phyloP scores from a whole-genome alignment of 2,888 invertebrate genomes.

The Rhopalosiphum nymphaeae region DNA sequence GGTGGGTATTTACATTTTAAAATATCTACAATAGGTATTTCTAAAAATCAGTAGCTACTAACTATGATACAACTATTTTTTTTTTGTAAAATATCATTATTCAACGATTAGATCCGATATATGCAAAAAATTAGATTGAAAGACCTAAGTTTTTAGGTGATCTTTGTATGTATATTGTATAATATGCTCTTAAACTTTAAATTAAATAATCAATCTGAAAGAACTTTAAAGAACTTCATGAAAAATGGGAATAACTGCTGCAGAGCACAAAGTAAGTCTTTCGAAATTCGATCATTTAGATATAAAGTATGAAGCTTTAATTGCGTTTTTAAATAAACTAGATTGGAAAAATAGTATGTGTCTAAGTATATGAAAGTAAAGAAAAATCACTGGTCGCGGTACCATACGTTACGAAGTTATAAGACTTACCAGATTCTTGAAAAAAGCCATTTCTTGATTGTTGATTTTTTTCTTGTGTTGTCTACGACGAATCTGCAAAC shows the following conservation, averaged over 20 bases:
- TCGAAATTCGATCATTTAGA: neutral
- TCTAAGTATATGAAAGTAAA: neutral
- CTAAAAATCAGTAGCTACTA: neutral
- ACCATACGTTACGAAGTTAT: neutral
- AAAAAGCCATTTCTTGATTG: constrained; percentile 33
- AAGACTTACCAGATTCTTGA: constrained; percentile 40
- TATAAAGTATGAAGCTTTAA: neutral
- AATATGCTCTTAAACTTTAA: too few relatives aligned
- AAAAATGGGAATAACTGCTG: too few relatives aligned
- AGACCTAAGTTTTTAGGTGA: too few relatives aligned
- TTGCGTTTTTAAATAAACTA: neutral
- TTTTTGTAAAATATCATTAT: neutral
- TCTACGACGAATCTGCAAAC: constrained; percentile 34
- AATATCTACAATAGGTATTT: neutral
- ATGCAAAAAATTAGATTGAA: too few relatives aligned
- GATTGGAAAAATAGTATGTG: neutral
- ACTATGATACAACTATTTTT: neutral
- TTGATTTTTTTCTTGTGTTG: constrained; percentile 10
- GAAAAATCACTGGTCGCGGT: neutral
- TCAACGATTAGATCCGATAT: too few relatives aligned
- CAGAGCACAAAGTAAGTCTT: neutral
- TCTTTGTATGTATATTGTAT: too few relatives aligned
- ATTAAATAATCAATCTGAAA: too few relatives aligned
- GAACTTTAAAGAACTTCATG: too few relatives aligned
- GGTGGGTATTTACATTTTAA: neutral